Base-by-base conservation (phyloP, 1,140 invertebrate genomes). In the Homarus americanus region DNA sequence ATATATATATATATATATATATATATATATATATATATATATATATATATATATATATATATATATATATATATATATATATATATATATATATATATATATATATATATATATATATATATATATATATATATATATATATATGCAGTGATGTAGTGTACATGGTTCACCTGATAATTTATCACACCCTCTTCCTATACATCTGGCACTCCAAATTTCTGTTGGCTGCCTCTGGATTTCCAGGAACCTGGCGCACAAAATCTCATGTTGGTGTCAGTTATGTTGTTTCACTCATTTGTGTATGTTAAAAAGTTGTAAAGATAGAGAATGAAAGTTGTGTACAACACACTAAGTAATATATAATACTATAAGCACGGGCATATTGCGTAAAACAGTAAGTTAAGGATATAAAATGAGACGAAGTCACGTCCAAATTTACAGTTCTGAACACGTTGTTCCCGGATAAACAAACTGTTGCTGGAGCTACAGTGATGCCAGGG, bases 381-480 rank as follows among this genome's bases (percentile, higher is more conserved):
- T 15, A 20, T n/a, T 58, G 53, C 53, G 4, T 58, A 20, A 58
- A 58, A 20, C 2, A 17, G 15, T 58, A 32, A 3, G 15, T 69
- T 15, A 0, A 28, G 5, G n/a, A n/a, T 28, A 7, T 28, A 41
- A 34, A 28, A 12, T 15, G 38, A 84, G 66, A 15, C 63, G 58
- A 72, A 84, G 82, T 32, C 58, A 69, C 40, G n/a, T 12, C 7
- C 49, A 2, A 4, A 15, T 40, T 10, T 12, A 38, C 9, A 7
- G 63, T 36, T 66, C 5, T 20, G 82, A 84, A 84, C 63, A 69
- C 82, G 40, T 1, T 72, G 53, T 49, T 66, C 82, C 63, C 82
- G 82, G 82, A 84, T 84, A 84, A 84, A 84, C 82, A 84, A 84
- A 84, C 82, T 84, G 82, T 84, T 84, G 82, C 82, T 84, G 82